A percentile compares a stretch with the other conserved stretches of the same genome.
These are phyloP conservation scores for Lomographa bimaculata DNA, from an alignment of 2,888 invertebrate species.

Conservation along the genomic window DNA sequence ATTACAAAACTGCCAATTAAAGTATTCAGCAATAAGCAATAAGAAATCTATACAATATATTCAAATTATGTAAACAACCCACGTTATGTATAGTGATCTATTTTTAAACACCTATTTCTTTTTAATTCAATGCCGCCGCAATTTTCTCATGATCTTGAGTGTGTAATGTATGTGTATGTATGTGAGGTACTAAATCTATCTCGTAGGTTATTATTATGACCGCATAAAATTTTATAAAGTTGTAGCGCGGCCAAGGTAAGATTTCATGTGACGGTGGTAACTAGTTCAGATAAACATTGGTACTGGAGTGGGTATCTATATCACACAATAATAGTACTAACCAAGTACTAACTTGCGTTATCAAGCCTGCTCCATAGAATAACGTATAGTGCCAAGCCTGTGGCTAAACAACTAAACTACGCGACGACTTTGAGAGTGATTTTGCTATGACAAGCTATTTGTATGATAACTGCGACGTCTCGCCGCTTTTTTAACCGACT, in stretches of 20 bases:
- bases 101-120: too few relatives aligned
- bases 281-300: constrained; percentile 1
- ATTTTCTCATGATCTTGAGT: constrained; percentile 37
- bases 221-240: constrained; percentile 29
- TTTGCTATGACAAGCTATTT: too few relatives aligned
- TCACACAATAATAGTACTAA: too few relatives aligned
- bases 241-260: constrained; percentile 20
- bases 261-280: constrained; percentile 18
- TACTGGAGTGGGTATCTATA: too few relatives aligned
- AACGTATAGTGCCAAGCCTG: too few relatives aligned
- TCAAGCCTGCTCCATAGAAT: too few relatives aligned
- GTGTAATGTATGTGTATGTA: constrained; percentile 8
- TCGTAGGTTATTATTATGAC: constrained; percentile 20
- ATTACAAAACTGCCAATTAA: constrained; percentile 21
- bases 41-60: constrained; percentile 2
- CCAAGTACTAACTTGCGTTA: too few relatives aligned
- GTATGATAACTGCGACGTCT: too few relatives aligned
- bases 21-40: constrained; percentile 9
- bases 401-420: too few relatives aligned
- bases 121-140: constrained; percentile 13
- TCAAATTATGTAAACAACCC: constrained; percentile 17
- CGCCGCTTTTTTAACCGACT: too few relatives aligned
- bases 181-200: constrained; percentile 24
- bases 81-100: constrained; percentile 21
- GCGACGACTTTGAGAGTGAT: too few relatives aligned